Evolutionary conservation across 2,888 invertebrate genomes (phyloP).

Genomic region (Auanema freiburgensis): DNA sequence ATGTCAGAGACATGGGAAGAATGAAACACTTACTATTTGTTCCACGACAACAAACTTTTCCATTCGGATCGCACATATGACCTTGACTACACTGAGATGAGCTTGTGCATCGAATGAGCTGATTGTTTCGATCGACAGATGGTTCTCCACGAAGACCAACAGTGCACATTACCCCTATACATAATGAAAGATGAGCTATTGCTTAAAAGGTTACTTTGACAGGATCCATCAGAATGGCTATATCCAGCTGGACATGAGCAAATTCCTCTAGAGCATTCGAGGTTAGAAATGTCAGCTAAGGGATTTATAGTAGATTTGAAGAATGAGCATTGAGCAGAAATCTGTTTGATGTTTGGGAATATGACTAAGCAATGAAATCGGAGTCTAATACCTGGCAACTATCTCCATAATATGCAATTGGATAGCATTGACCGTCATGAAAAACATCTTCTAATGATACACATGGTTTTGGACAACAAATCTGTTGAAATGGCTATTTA

Average conservation of each 20-base stretch:
- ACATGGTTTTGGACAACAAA: constrained; percentile 62
- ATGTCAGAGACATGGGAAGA: too few species aligned
- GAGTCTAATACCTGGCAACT: constrained; percentile 41
- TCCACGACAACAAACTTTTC: constrained; percentile 58
- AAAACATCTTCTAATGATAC: constrained; percentile 60
- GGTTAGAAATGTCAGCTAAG: constrained; percentile 37
- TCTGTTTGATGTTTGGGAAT: constrained; percentile 12
- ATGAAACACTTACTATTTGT: constrained; percentile 46
- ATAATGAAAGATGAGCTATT: background rate
- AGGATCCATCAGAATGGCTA: constrained; percentile 46
- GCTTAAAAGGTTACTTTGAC: constrained; percentile 40
- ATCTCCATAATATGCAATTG: constrained; percentile 57
- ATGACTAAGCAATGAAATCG: background rate
- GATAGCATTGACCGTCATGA: constrained; percentile 57
- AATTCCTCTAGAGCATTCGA: constrained; percentile 47
- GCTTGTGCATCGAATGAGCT: constrained; percentile 42
- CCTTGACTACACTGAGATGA: constrained; percentile 46
- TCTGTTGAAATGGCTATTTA: constrained; percentile 26
- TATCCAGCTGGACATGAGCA: constrained; percentile 57
- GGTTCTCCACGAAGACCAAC: constrained; percentile 59
- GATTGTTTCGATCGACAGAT: constrained; percentile 48
- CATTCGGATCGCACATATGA: constrained; percentile 56
- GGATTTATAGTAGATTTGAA: constrained; percentile 34
- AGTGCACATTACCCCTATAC: constrained; percentile 51
- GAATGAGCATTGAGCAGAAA: constrained; percentile 41